Evolutionary conservation across 2,797 vertebrate species (phyloP).

Genomic region (Poeciliopsis paucimaculata): DNA sequence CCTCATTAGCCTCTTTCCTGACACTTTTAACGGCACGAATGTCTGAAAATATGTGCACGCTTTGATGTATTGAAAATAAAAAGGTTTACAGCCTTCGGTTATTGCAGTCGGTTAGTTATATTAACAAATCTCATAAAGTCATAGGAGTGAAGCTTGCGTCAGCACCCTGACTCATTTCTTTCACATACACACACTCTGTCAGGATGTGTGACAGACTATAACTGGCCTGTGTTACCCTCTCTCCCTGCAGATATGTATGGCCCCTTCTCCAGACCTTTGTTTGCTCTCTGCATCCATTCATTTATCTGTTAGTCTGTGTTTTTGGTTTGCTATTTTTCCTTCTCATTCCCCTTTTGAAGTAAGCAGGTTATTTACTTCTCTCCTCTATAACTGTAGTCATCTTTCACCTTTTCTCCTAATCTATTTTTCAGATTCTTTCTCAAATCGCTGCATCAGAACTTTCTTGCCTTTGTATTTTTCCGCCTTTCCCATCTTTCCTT

Average conservation of each 20-base stretch:
- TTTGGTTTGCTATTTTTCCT: slow-evolving; percentile 22
- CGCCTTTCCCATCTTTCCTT: slow-evolving; percentile 19
- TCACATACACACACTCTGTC: slow-evolving; percentile 11
- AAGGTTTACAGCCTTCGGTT: background rate
- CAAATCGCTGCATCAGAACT: slow-evolving; percentile 9
- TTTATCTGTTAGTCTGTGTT: slow-evolving; percentile 44
- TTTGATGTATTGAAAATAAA: slow-evolving; percentile 28
- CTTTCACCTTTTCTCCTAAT: slow-evolving; percentile 18
- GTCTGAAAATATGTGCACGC: slow-evolving; percentile 28
- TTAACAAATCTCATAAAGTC: slow-evolving; percentile 25
- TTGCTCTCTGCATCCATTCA: slow-evolving; percentile 43
- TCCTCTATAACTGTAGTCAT: slow-evolving; percentile 10
- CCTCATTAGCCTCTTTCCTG: slow-evolving; percentile 65
- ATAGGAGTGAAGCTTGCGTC: slow-evolving; percentile 15
- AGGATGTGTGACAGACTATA: slow-evolving; percentile 40
- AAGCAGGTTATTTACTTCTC: slow-evolving; percentile 39
- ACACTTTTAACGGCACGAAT: slow-evolving; percentile 18
- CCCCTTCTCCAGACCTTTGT: slow-evolving; percentile 46
- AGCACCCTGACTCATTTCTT: background rate
- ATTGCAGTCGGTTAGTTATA: slow-evolving; percentile 13
- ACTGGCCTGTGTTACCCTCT: slow-evolving; percentile 50
- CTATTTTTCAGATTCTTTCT: slow-evolving; percentile 9
- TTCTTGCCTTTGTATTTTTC: slow-evolving; percentile 2
- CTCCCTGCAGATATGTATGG: slow-evolving; percentile 55
- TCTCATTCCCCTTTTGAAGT: slow-evolving; percentile 45